Base-by-base conservation (phyloP, 2,888 invertebrate genomes). In the Apotomis turbidana region DNA sequence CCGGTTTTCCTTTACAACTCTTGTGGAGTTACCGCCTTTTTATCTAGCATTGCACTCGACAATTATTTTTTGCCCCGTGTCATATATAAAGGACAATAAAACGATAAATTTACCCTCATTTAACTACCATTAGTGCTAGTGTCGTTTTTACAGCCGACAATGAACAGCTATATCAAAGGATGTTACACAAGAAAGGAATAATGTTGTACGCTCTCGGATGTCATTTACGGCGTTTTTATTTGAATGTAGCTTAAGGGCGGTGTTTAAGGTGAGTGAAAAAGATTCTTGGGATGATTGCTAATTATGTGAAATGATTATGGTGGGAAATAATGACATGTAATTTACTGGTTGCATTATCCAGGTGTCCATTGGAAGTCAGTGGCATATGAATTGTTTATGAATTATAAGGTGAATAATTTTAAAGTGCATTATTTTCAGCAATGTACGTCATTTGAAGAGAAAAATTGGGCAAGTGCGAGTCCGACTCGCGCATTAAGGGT, bases 31-130 rank as follows among this genome's bases (percentile, higher is more conserved):
- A 49, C 49, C 49, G 9, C 49, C 10, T 10, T 49, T 49, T 49
- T 4, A 49, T 49, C 49, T 49, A 36, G 0, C 27, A 44, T n/a
- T 9, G 55, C 58, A 2, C 58, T n/a, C 41, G 44, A 57, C 66
- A 66, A 79, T 79, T 79, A 78, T 79, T 80, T 83, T 83, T 82
- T 82, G 15, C 77, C 70, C 27, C 15, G 70, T 67, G 71, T 62
- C 60, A 58, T 67, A 61, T 59, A 62, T 71, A 59, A 71, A 76
- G 74, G 75, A 84, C 79, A 81, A 81, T 81, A 83, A 81, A 80
- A 79, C 80, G 78, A 79, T 86, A 85, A 86, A 87, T 84, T 80
- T 79, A 78, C 74, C 66, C 83, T 87, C 84, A 87, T 88, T 88
- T 87, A 85, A 82, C 84, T 83, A 83, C 79, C 85, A 87, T 87